Conservation (phyloP, 2,888 invertebrate species). For the Pristionchus exspectatus region DNA sequence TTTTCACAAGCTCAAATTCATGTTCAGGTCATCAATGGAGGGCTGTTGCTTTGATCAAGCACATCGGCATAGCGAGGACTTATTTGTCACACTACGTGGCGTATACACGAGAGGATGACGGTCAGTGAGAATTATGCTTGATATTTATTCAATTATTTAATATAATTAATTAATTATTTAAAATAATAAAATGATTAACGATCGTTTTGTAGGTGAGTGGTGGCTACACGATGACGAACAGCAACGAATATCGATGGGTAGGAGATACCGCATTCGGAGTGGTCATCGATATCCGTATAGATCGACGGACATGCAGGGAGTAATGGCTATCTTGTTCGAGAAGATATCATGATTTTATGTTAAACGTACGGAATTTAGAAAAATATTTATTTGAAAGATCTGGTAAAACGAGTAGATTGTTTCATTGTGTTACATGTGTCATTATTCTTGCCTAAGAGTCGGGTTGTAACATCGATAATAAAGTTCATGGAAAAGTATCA, state of each 20-base stretch:
- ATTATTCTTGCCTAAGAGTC: no score
- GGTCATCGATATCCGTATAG: background rate
- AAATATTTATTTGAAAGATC: no score
- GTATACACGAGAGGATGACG: background rate
- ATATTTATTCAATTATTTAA: no score
- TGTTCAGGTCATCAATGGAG: background rate
- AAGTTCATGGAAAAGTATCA: no score
- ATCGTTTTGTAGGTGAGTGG: background rate
- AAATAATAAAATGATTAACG: no score
- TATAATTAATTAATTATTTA: no score
- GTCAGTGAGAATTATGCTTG: background rate
- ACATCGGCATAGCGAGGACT: background rate
- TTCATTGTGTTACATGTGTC: no score
- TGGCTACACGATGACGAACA: slow-evolving; percentile 1
- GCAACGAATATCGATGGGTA: background rate
- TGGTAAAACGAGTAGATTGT: no score
- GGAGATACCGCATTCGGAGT: background rate
- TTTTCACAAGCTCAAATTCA: background rate
- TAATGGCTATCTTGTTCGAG: background rate
- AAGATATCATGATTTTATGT: background rate
- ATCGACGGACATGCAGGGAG: background rate
- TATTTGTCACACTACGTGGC: background rate
- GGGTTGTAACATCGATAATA: no score
- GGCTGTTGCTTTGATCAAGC: slow-evolving; percentile 5
- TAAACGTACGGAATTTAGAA: no score